Evolutionary conservation across 2,888 invertebrate species (phyloP), one percentile per base, ranked within the genome.

Genomic region (Melanotus villosus): DNA sequence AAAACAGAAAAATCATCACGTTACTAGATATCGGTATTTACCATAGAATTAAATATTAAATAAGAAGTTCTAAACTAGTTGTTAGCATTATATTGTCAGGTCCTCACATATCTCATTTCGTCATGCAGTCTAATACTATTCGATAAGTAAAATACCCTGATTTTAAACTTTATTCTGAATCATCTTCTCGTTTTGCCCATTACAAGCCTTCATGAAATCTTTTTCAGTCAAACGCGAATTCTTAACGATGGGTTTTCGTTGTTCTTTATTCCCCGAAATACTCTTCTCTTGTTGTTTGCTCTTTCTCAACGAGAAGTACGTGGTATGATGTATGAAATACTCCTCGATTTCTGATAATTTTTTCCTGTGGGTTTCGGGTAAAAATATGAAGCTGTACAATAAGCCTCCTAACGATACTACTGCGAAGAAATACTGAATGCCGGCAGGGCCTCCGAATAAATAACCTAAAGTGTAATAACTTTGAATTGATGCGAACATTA

Each of bases 401-500:
- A 82, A 75, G 0, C 81, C 84, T 0, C 79, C 79, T 7, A 87
- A 69, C 0, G 88, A 85, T 1, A 88, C 80, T 0, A 78, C 85
- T 0, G 88, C 87, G 74, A 89, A 89, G 78, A 88, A 88, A 85
- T 86, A 89, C 67, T 88, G 89, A 14, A 88, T 81, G 0, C 86
- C 87, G 56, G 87, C 83, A 0, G 87, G 82, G 0, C 88, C 89
- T 68, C 83, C 80, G 18, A 85, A 80, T 5, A 81, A 65, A 9
- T 77, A 76, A 7, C 80, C 75, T 43, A 86, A 68, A 1, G 79
- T 76, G 65, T 82, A 78, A 77, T 88, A 89, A 65, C 84, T 85
- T 75, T 89, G 88, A 0, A 90, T 85, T 0, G 89, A 86, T 0
- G 84, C 82, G 76, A 89, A 90, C 89, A 90, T 88, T 0, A 89